A percentile compares a stretch with the other conserved stretches of the same genome.
Evolutionary conservation across 2,797 vertebrate genomes (phyloP).

Genomic region (Liasis olivaceus): DNA sequence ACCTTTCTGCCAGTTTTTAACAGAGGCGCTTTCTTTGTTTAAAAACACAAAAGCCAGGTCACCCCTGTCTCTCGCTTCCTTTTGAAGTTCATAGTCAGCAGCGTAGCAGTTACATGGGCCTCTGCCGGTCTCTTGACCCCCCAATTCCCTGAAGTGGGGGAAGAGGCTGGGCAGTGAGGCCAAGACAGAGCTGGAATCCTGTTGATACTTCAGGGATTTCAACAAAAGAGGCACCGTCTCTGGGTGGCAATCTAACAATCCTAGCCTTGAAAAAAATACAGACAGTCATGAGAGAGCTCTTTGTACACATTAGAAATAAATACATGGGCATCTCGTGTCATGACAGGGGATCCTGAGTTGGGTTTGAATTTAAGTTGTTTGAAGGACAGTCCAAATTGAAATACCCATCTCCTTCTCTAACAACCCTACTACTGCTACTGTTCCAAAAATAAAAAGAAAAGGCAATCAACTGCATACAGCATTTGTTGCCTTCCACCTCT

Average conservation of each 20-base stretch:
- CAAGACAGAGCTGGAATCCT: not conserved
- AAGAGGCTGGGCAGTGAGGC: not conserved
- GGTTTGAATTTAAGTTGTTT: slow-evolving; percentile 5
- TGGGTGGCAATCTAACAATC: not conserved
- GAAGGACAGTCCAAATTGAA: slow-evolving; percentile 6
- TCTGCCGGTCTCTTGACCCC: not conserved
- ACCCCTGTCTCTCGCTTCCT: not conserved
- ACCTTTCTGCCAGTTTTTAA: not conserved
- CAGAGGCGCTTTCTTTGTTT: not conserved
- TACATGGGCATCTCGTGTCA: slow-evolving; percentile 35
- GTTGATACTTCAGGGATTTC: not conserved
- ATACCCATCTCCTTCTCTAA: not conserved
- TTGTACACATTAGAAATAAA: slow-evolving; percentile 52
- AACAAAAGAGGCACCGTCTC: not conserved
- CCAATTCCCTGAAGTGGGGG: not conserved
- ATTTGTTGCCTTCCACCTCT: not conserved
- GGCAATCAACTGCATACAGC: slow-evolving; percentile 20
- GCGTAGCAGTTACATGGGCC: not conserved
- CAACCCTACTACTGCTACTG: not conserved
- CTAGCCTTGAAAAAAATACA: not conserved
- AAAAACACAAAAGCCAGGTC: not conserved
- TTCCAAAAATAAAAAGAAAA: slow-evolving; percentile 54
- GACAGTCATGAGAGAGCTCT: slow-evolving; percentile 62
- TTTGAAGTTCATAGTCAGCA: not conserved
- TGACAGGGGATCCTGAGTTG: slow-evolving; percentile 18